phyloP scores from a whole-genome alignment of 2,797 vertebrate species.

The Bradypus variegatus region DNA sequence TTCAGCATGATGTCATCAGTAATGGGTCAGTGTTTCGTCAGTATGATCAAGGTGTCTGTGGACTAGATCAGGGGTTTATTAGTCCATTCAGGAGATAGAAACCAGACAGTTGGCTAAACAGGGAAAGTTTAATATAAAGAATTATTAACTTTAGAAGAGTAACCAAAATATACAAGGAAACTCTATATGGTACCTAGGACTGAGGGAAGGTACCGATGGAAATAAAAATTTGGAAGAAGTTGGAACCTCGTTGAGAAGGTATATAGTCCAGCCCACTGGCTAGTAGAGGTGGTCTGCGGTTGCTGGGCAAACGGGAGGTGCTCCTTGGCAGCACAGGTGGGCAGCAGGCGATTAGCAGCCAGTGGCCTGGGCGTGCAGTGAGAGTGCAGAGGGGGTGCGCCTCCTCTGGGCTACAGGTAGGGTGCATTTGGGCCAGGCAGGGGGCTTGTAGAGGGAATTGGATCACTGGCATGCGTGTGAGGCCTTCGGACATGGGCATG shows the following conservation, averaged over 20 bases:
- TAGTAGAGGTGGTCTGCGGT: no score
- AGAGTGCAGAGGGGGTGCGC: background rate
- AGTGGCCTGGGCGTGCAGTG: rapidly evolving
- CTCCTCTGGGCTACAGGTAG: background rate
- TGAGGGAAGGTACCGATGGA: background rate
- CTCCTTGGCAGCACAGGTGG: no score
- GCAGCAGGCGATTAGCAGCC: background rate
- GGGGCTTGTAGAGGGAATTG: background rate
- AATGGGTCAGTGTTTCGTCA: background rate
- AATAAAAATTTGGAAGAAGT: background rate
- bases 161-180: background rate
- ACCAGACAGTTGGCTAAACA: background rate
- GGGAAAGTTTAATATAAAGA: background rate
- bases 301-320: background rate
- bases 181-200: background rate
- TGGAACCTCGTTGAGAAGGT: background rate
- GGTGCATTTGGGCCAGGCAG: rapidly evolving
- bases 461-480: rapidly evolving
- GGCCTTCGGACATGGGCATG: background rate
- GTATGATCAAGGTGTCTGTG: background rate
- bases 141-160: background rate
- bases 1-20: background rate
- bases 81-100: background rate
- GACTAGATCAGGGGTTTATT: background rate
- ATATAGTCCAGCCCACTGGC: no score